These are phyloP conservation scores for Jaculus jaculus DNA, from an alignment of 2,113 vertebrate species.

Conservation along the genomic window DNA sequence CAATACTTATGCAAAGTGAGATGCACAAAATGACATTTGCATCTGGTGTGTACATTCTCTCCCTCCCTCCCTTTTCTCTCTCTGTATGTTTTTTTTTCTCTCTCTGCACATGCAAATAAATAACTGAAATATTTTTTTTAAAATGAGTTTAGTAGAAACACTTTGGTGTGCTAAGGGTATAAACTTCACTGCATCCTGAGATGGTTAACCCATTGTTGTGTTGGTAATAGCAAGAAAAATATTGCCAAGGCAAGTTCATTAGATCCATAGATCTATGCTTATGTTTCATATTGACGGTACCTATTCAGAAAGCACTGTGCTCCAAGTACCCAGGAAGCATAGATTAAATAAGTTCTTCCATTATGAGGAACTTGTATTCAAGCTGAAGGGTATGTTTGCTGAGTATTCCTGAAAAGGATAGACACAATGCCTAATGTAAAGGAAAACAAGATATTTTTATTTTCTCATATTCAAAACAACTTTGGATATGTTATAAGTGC, in stretches of 20 bases:
- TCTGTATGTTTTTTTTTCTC: too few relatives aligned
- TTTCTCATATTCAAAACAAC: not conserved
- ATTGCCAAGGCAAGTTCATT: not conserved
- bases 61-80: too few relatives aligned
- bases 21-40: too few relatives aligned
- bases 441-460: not conserved
- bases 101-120: too few relatives aligned
- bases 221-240: not conserved
- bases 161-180: not conserved
- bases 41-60: too few relatives aligned
- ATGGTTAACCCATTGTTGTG: not conserved
- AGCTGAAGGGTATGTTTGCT: not conserved
- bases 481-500: not conserved
- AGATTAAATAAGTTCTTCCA: not conserved
- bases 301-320: not conserved
- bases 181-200: not conserved
- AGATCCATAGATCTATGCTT: not conserved
- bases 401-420: not conserved
- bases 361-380: slow-evolving; percentile 34
- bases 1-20: too few relatives aligned
- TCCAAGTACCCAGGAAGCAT: not conserved
- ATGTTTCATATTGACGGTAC: not conserved
- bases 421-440: not conserved
- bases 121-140: too few relatives aligned
- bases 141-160: not conserved